These are phyloP conservation scores for rabbit (Oryctolagus cuniculus) DNA, from an alignment of 2,113 vertebrate species.

Conservation along the genomic window mOryCun1.1 NC_091442.1:92626001-92626500, in stretches of 20 bases:
- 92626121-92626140: not conserved
- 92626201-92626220: not conserved
- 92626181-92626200: not conserved
- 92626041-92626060: no score
- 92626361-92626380: not conserved
- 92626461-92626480: not conserved
- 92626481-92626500: not conserved
- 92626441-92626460: not conserved
- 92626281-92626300: not conserved
- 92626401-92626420: not conserved
- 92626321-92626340: slow-evolving; percentile 27
- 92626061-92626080: not conserved
- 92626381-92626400: slow-evolving; percentile 30
- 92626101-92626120: slow-evolving; percentile 11
- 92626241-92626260: not conserved
- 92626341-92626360: slow-evolving; percentile 19
- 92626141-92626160: not conserved
- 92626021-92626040: no score
- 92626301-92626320: not conserved
- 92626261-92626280: not conserved
- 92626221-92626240: not conserved
- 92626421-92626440: not conserved
- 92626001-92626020: no score
- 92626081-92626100: not conserved
- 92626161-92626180: slow-evolving; percentile 1